These are phyloP conservation scores for Mactra quadrangularis DNA, from an alignment of 1,140 invertebrate genomes.

Conservation along the genomic window DNA sequence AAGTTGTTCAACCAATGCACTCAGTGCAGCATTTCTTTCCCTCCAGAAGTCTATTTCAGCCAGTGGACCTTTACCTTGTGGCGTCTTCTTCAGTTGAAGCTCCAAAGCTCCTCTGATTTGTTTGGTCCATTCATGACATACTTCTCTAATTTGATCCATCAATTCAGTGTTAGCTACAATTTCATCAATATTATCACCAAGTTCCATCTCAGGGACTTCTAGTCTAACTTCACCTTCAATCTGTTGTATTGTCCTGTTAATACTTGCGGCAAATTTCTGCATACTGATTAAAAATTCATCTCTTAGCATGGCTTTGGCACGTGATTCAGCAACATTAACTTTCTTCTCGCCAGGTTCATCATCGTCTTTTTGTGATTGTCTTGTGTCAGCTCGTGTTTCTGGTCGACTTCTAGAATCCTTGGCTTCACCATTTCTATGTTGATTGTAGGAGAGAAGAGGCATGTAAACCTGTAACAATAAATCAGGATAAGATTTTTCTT, in stretches of 20 bases:
- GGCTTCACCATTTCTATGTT: slow-evolving; percentile 75
- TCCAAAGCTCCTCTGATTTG: slow-evolving; percentile 82
- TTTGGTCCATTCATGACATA: slow-evolving; percentile 81
- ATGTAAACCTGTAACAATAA: slow-evolving; percentile 80
- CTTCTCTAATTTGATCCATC: slow-evolving; percentile 77
- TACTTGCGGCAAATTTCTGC: slow-evolving; percentile 83
- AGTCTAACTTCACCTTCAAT: slow-evolving; percentile 84
- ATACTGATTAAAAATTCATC: slow-evolving; percentile 84
- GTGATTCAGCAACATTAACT: slow-evolving; percentile 76
- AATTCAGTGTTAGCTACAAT: slow-evolving; percentile 81
- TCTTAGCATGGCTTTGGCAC: slow-evolving; percentile 81
- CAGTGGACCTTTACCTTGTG: slow-evolving; percentile 89
- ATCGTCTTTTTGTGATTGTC: slow-evolving; percentile 54
- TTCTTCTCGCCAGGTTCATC: slow-evolving; percentile 67
- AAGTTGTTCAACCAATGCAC: slow-evolving; percentile 91
- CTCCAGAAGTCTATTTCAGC: slow-evolving; percentile 93
- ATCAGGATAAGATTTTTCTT: no score
- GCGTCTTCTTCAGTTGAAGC: slow-evolving; percentile 80
- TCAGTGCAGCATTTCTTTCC: slow-evolving; percentile 89
- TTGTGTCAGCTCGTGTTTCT: slow-evolving; percentile 65
- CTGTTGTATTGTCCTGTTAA: slow-evolving; percentile 83
- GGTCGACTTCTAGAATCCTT: slow-evolving; percentile 52
- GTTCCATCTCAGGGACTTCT: slow-evolving; percentile 81
- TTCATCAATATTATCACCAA: slow-evolving; percentile 79
- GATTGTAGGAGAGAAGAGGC: slow-evolving; percentile 81